Evolutionary conservation across 2,888 invertebrate species (phyloP).

Genomic region (Synanthedon formicaeformis): DNA sequence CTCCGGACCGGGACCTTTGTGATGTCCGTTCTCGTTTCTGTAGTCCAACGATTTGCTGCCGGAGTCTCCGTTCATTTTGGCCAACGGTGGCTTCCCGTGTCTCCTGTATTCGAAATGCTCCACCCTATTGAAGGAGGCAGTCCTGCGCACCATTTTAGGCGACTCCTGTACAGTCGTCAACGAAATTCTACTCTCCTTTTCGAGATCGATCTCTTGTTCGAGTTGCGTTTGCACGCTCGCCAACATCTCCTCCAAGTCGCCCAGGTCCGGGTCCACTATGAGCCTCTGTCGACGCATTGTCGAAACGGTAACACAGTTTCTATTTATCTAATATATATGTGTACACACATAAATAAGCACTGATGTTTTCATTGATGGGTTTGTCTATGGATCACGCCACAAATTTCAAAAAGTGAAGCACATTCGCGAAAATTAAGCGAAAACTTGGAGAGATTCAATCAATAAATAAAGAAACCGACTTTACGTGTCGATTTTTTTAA

Average conservation of each 20-base stretch:
- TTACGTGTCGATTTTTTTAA: no score
- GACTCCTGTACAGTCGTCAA: conserved; percentile 49
- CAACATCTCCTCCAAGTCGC: conserved; percentile 62
- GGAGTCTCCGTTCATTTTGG: conserved; percentile 24
- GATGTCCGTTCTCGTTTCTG: conserved; percentile 23
- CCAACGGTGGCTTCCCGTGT: conserved; percentile 28
- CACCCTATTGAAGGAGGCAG: conserved; percentile 32
- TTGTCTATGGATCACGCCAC: conserved; percentile 6
- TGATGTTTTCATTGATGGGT: conserved; percentile 7
- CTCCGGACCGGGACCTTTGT: conserved; percentile 37
- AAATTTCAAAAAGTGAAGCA: neutral
- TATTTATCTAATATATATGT: neutral
- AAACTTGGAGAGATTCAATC: no score
- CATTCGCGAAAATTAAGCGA: neutral
- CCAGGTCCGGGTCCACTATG: conserved; percentile 53
- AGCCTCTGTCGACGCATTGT: conserved; percentile 50
- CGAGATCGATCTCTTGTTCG: conserved; percentile 57
- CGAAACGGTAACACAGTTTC: neutral
- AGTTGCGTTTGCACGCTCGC: conserved; percentile 59
- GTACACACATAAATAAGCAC: neutral
- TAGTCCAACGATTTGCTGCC: conserved; percentile 17
- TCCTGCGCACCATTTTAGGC: conserved; percentile 42
- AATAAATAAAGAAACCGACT: no score
- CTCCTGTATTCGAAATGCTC: conserved; percentile 38
- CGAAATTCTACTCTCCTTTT: conserved; percentile 48